Base-by-base conservation (phyloP, 2,888 invertebrate species). In the Anaspis maculata region DNA sequence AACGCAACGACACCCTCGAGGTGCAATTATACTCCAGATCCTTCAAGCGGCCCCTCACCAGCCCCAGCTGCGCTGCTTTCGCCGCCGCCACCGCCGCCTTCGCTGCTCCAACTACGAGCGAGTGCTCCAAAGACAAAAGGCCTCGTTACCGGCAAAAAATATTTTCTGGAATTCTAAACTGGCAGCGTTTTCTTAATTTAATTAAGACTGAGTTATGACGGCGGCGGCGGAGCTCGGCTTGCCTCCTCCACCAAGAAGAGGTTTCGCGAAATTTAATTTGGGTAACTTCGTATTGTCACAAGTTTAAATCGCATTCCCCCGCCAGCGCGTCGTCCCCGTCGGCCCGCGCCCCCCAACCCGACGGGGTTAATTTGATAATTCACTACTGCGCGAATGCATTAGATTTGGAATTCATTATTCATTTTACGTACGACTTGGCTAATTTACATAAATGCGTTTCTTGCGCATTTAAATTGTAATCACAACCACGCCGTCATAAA, bases 241-340 rank as follows among this genome's bases (percentile, higher is more conserved):
- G n/a, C n/a, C n/a, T n/a, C n/a, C n/a, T n/a, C n/a, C n/a, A n/a
- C n/a, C n/a, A 45, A 46, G 50, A 45, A 53, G 53, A 49, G 52
- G 54, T 55, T 57, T 52, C 49, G 52, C 47, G 51, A 58, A 59
- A 59, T 60, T 61, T 60, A 61, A 61, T 61, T 60, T 58, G 54
- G 58, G 51, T 54, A 59, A 59, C 56, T 59, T 57, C 55, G 57
- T 56, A 58, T 58, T 60, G 61, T 61, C 59, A 49, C 59, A 51
- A 57, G 51, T 54, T 57, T 51, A 56, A 57, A 57, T 56, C 56
- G 53, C 45, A 45, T 51, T 50, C 47, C 46, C 42, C 37, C 32
- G 38, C 32, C 44, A 36, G 46, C 45, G 46, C 49, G 41, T 27
- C 37, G 34, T 27, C 39, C 39, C n/a, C n/a, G n/a, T n/a, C n/a